Evolutionary conservation across 2,113 vertebrate species (phyloP).

Genomic region (Neoarius graeffei): DNA sequence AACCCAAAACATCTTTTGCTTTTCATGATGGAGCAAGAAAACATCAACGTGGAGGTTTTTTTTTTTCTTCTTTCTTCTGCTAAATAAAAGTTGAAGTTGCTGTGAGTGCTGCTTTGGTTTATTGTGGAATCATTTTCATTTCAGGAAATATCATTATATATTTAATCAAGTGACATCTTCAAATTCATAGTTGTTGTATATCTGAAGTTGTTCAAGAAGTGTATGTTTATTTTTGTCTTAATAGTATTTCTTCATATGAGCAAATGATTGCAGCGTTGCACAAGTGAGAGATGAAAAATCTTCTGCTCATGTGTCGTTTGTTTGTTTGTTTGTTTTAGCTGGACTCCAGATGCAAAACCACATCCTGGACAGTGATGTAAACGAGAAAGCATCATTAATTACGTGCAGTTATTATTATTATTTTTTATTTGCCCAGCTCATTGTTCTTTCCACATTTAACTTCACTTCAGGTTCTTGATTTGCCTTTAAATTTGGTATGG

Average conservation of each 20-base stretch:
- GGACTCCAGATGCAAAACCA: neutral
- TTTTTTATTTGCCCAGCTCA: neutral
- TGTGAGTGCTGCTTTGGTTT: conserved; percentile 39
- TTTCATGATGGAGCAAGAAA: conserved; percentile 57
- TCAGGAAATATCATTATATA: neutral
- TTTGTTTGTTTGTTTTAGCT: neutral
- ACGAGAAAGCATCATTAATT: neutral
- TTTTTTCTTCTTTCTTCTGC: conserved; percentile 60
- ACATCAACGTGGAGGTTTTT: conserved; percentile 61
- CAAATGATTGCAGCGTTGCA: neutral
- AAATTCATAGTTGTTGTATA: neutral
- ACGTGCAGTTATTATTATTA: neutral
- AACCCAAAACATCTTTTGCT: conserved; percentile 49
- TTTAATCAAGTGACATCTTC: neutral
- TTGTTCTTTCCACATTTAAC: neutral
- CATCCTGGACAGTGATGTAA: neutral
- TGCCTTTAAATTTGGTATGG: neutral
- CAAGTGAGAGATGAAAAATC: neutral
- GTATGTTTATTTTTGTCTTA: neutral
- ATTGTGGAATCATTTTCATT: conserved; percentile 1
- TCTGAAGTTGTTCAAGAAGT: neutral
- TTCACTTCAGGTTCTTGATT: neutral
- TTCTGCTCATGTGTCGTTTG: neutral
- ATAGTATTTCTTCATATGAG: neutral
- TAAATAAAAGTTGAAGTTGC: conserved; percentile 69